Evolutionary conservation across 2,888 invertebrate species (phyloP), one percentile per base, ranked within the genome.

Genomic region (Cybosia mesomella): DNA sequence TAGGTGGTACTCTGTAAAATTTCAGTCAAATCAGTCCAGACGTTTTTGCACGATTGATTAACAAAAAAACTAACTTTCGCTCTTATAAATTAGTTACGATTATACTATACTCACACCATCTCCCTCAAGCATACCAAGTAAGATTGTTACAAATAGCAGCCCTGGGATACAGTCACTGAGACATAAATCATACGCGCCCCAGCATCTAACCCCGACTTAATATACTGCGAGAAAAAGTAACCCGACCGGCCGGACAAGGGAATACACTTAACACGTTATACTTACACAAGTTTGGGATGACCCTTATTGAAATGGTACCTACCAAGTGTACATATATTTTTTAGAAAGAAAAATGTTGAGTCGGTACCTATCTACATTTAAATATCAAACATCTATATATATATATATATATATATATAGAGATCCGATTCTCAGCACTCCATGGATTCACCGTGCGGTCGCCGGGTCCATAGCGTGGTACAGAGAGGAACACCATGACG

Each of bases 161-260:
- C 75, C 76, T 74, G 70, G 74, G 79, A 70, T 36, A 43, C 15
- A 68, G 73, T 73, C 73, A 62, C 60, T 53, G 24, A 64, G 64
- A 77, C 80, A 91, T 92, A 92, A 91, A 91, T 92, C 92, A 92
- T 92, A 89, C 86, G 77, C 85, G 83, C 90, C 86, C 84, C 70
- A 67, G 66, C 82, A 75, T 86, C 83, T 86, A 88, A 91, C 89
- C 89, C 89, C 85, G 86, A 88, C 90, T 92, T 94, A 93, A 94
- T 94, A 93, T 87, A 93, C 89, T 93, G 85, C 85, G 89, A 87
- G 90, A 90, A 91, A 92, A 92, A 93, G 89, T 91, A 90, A 89
- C 91, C 91, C 91, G 85, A 85, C 66, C 83, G 76, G 79, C 75
- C 73, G 87, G 89, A 90, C 89, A 89, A 78, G 83, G 87, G 87